A percentile compares a stretch with the other conserved stretches of the same genome.
phyloP scores from a whole-genome alignment of 2,797 vertebrate genomes.

The Carcharodon carcharias region DNA sequence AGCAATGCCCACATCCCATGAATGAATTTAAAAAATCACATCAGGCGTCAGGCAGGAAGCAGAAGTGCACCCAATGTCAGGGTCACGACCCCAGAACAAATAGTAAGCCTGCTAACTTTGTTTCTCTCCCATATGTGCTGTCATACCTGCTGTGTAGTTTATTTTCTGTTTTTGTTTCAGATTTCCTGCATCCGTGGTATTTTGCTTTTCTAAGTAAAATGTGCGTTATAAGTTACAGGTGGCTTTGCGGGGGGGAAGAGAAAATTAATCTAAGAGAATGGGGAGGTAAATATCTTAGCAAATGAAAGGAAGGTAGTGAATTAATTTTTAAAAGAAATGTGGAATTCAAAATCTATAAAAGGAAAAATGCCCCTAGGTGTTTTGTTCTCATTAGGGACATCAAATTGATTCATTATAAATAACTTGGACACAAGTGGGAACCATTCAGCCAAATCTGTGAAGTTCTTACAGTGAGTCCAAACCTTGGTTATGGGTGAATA shows the following conservation, averaged over 20 bases:
- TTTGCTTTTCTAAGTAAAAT: neutral
- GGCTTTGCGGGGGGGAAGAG: neutral
- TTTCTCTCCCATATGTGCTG: neutral
- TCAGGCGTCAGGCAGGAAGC: neutral
- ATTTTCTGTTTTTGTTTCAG: neutral
- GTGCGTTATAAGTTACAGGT: neutral
- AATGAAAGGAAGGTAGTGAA: neutral
- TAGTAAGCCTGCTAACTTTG: neutral
- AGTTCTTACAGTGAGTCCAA: neutral
- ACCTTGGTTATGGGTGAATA: neutral
- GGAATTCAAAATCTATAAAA: neutral
- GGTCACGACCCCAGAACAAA: neutral
- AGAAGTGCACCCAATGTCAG: neutral
- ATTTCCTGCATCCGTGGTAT: neutral
- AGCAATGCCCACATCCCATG: too few species aligned
- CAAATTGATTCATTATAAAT: conserved; percentile 12
- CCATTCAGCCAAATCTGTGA: neutral
- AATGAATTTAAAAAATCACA: neutral
- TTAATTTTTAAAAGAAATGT: neutral
- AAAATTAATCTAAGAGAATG: neutral
- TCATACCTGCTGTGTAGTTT: neutral
- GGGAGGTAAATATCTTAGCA: neutral
- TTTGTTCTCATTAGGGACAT: neutral
- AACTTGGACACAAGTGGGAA: neutral
- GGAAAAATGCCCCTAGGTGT: neutral